Conservation (phyloP, 2,113 vertebrate genomes). For the Excalfactoria chinensis region DNA sequence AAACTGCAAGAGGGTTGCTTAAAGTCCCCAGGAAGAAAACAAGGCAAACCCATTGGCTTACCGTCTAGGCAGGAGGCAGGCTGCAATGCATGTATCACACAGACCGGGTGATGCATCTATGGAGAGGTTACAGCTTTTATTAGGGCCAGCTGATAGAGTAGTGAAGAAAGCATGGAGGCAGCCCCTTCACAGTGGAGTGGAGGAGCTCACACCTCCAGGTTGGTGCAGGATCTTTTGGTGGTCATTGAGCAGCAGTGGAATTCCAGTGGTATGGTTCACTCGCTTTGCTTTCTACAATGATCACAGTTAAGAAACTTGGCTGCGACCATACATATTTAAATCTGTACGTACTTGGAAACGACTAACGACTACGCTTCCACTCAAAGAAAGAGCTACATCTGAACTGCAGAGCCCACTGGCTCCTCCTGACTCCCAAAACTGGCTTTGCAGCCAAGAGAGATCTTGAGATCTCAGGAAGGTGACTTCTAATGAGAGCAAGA, state of each 20-base stretch:
- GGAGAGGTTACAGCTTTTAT: background rate
- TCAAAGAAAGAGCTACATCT: background rate
- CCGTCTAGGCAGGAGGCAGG: background rate
- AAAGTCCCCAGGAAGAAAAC: background rate
- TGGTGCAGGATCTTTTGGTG: background rate
- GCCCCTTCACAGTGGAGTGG: background rate
- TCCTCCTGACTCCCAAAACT: background rate
- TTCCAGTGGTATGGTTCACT: accelerated
- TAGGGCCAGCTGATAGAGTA: accelerated
- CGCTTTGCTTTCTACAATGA: background rate
- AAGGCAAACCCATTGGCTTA: accelerated
- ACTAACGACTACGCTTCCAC: background rate
- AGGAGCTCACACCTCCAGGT: background rate
- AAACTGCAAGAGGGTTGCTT: background rate
- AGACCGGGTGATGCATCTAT: accelerated
- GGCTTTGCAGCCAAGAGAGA: background rate
- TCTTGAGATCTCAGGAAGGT: background rate
- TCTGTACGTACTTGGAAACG: background rate
- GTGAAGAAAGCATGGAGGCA: background rate
- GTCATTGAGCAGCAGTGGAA: background rate
- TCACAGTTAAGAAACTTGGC: background rate
- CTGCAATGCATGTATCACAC: accelerated
- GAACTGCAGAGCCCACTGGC: no score
- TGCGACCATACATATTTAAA: background rate
- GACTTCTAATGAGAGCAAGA: background rate